Evolutionary conservation across 2,888 invertebrate species (phyloP), one percentile per base, ranked within the genome.

Genomic region (Spilosoma lubricipeda): DNA sequence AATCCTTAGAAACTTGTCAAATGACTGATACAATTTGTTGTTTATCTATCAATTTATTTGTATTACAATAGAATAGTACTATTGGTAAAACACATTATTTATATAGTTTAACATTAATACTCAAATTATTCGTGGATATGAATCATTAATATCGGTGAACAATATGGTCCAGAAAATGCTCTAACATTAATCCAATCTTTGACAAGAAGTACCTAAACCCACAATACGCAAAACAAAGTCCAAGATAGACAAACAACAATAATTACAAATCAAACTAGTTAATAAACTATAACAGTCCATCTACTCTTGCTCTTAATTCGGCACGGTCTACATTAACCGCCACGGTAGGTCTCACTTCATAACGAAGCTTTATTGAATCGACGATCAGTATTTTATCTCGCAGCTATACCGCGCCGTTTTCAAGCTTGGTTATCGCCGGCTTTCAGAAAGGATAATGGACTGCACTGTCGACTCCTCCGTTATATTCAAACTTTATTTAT

Each of bases 361-460:
- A 85, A 86, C 85, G 81, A 86, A 86, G 84, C 87, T 91, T 91
- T 90, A 90, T 90, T 90, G 88, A 89, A 84, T 88, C 86, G 82
- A 75, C 85, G 86, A 89, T 90, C 90, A 87, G 90, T 91, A 90
- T 88, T 88, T 90, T 91, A 91, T 91, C 89, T 84, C 71, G 77
- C 74, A 79, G 77, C 80, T 74, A 74, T 76, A 80, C 76, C 75
- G 82, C 76, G 77, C 80, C 71, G 83, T 82, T 87, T 87, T 86
- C 85, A 82, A 80, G 80, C 82, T 79, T 76, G 79, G 86, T 88
- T 89, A 86, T 85, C 86, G 79, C 74, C 66, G 77, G 80, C 82
- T 85, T 84, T 86, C 77, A 85, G 83, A 88, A 84, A 83, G 80
- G 84, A 82, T 86, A 85, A 86, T 85, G 82, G 79, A 86, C 78